Evolutionary conservation across 2,113 vertebrate species (phyloP).

Genomic region (Perca schrenkii): DNA sequence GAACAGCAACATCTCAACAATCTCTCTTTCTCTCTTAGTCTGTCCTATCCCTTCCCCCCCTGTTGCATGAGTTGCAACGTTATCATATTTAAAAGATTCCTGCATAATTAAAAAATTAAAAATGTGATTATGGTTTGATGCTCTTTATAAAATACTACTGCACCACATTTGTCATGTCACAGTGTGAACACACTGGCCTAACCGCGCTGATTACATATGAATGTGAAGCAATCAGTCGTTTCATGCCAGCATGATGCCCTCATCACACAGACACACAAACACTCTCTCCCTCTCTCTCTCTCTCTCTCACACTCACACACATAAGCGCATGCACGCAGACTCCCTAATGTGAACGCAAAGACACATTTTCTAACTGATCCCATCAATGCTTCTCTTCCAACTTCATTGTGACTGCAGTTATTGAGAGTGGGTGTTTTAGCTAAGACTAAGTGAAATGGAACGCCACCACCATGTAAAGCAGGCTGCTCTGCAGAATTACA

Average conservation of each 20-base stretch:
- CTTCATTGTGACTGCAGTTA: constrained; percentile 47
- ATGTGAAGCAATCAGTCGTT: constrained; percentile 63
- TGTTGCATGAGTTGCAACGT: background rate
- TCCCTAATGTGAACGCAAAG: constrained; percentile 25
- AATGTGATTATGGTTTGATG: constrained; percentile 8
- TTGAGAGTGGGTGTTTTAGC: constrained; percentile 62
- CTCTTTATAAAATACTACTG: constrained; percentile 36
- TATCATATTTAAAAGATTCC: constrained; percentile 30
- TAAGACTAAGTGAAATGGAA: constrained; percentile 66
- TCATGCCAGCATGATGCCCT: constrained; percentile 48
- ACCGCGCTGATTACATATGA: constrained; percentile 49
- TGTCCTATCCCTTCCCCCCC: no score
- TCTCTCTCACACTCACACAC: background rate
- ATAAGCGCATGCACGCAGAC: background rate
- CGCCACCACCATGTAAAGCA: constrained; percentile 39
- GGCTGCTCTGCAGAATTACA: constrained; percentile 53
- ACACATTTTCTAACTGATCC: constrained; percentile 49
- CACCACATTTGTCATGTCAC: constrained; percentile 48
- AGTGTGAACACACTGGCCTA: constrained; percentile 19
- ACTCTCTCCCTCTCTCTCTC: no score
- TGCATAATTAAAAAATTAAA: constrained; percentile 53
- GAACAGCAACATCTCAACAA: no score
- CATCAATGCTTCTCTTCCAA: constrained; percentile 36
- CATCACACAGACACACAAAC: constrained; percentile 8
- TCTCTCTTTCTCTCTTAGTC: background rate